Conservation (phyloP, 1,140 invertebrate genomes). For the Philotrypesis tridentata region DNA sequence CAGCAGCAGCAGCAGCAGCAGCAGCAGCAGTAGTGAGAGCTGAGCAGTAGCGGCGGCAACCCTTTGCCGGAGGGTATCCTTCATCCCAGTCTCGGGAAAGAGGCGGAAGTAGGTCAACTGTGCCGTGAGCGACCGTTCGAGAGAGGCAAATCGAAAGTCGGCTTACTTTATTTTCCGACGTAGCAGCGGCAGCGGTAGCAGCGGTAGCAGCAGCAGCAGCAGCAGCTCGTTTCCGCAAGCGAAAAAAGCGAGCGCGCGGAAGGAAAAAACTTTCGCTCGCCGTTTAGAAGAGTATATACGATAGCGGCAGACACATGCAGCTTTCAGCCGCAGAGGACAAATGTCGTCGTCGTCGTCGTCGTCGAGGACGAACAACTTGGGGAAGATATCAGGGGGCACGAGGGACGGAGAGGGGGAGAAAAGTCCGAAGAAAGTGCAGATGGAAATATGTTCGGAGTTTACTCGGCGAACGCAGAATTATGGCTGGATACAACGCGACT, state of each 20-base stretch:
- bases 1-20: neutral
- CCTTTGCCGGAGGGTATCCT: neutral
- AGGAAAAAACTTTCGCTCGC: neutral
- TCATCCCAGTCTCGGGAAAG: neutral
- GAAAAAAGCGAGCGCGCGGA: neutral
- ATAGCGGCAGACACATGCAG: neutral
- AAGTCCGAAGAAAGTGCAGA: constrained; percentile 11
- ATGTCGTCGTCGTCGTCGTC: no score
- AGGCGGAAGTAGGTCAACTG: constrained; percentile 16
- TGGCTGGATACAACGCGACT: neutral
- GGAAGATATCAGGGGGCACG: constrained; percentile 3
- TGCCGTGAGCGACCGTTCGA: neutral
- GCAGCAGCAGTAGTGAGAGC: neutral
- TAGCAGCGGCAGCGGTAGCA: neutral
- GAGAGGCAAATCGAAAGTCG: constrained; percentile 17
- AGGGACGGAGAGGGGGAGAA: neutral
- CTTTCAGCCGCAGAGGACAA: neutral
- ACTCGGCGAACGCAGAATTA: neutral
- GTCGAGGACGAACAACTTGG: neutral
- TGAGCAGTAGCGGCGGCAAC: neutral
- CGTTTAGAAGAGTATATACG: neutral
- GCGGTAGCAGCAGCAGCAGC: neutral
- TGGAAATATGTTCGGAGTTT: constrained; percentile 33
- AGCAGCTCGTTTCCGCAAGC: neutral
- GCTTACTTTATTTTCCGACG: neutral